Conservation (phyloP, 2,113 vertebrate genomes). For the Calidris pygmaea region DNA sequence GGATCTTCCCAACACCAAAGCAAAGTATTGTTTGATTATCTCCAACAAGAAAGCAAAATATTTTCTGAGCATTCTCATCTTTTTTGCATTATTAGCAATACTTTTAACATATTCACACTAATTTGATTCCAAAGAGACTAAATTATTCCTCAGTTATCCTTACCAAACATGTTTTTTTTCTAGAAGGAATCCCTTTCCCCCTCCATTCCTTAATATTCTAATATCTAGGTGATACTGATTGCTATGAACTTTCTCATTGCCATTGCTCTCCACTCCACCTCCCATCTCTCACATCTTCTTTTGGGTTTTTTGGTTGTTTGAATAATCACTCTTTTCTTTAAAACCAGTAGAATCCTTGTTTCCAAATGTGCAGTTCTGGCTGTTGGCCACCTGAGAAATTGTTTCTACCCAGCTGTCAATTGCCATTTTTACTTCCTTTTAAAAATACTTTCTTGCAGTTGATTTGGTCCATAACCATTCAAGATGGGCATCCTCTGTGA, state of each 20-base stretch:
- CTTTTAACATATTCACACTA: not conserved
- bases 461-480: not conserved
- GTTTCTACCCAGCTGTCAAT: not conserved
- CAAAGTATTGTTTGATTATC: not conserved
- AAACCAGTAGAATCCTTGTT: not conserved
- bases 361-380: not conserved
- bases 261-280: not conserved
- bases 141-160: not conserved
- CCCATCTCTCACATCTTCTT: not conserved
- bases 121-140: not conserved
- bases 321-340: not conserved
- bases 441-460: not conserved
- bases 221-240: not conserved
- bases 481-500: not conserved
- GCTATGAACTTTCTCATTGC: not conserved
- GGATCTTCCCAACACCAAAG: not conserved
- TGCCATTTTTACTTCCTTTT: not conserved
- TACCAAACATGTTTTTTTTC: not conserved
- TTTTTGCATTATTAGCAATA: not conserved
- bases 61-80: not conserved
- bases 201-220: not conserved
- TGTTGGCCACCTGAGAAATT: not conserved
- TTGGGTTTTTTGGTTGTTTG: not conserved
- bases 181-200: not conserved
- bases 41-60: not conserved